Percentiles rank a stretch among this genome's conserved stretches.
Evolutionary conservation across 35 echinoderm and acorn worm species (phyloP).

Genomic region (Apostichopus californicus): DNA sequence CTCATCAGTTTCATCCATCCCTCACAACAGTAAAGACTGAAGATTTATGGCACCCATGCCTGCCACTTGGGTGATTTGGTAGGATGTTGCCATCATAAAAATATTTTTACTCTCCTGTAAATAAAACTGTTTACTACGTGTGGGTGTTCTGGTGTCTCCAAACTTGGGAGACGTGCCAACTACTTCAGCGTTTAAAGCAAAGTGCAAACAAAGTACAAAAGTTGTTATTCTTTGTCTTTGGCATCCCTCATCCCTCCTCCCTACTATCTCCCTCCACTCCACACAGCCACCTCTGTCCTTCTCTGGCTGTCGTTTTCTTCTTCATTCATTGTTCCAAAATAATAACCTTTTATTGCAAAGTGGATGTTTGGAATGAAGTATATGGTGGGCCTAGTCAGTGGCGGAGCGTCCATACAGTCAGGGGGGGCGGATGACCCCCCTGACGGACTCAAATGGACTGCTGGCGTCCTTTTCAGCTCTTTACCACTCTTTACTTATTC

Average conservation of each 20-base stretch:
- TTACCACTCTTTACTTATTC: too few relatives aligned
- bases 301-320: too few relatives aligned
- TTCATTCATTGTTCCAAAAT: too few relatives aligned
- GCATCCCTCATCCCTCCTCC: background rate
- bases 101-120: background rate
- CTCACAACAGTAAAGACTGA: background rate
- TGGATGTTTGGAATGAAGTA: too few relatives aligned
- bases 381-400: too few relatives aligned
- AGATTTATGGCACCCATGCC: background rate
- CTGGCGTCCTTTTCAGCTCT: too few relatives aligned
- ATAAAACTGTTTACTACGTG: background rate
- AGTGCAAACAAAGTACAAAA: background rate
- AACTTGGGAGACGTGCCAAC: background rate
- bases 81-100: slow-evolving; percentile 2
- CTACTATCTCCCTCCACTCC: background rate
- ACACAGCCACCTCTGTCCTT: background rate
- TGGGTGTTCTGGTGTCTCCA: background rate
- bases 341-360: too few relatives aligned
- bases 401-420: too few relatives aligned
- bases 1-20: too few relatives aligned
- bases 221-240: background rate
- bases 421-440: too few relatives aligned
- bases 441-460: too few relatives aligned
- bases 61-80: background rate
- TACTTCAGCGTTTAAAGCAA: background rate